Evolutionary conservation across 2,113 vertebrate species (phyloP), one percentile per base, ranked within the genome.

Genomic region (Triplophysa siluroides): DNA sequence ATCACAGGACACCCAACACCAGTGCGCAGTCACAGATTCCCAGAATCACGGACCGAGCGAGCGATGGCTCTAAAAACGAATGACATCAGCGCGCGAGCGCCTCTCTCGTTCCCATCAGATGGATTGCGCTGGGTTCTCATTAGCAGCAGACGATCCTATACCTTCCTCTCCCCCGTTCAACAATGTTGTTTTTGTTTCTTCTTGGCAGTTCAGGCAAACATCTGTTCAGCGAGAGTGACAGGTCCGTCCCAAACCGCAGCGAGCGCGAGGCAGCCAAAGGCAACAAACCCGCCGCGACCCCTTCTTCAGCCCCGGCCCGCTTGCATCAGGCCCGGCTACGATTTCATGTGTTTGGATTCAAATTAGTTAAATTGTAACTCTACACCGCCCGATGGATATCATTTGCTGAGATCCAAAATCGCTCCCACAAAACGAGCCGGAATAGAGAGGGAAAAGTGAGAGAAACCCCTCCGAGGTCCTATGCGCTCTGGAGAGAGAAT

Each of bases 261-360:
- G 91, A 91, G 92, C 83, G 92, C 83, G 91, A 91, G 91, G 86
- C 89, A 94, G 96, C 97, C 97, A 99, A 98, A 96, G 95, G 94
- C 96, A 98, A 99, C 96, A 99, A 94, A 92, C 90, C 88, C 93
- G 94, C 92, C 94, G 93, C 94, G 95, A 94, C 95, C 95, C 91
- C 94, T 93, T 92, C 93, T 93, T 84, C 92, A 94, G 95, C 95
- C 95, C 94, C 11, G 95, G 95, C 94, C 95, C 94, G 93, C 96
- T 97, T 95, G 96, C 96, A 98, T 95, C 95, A 95, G 96, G 94
- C 92, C 82, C 87, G 96, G 95, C 94, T 98, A 94, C 92, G 90
- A 91, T 98, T 98, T 98, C 96, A 94, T 93, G 91, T 98, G 96
- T 98, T 98, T 98, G 97, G 95, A 98, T 98, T 97, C 96, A 98